Base-by-base conservation (phyloP, 1,140 invertebrate genomes). In the Lordiphosa mommai region DNA sequence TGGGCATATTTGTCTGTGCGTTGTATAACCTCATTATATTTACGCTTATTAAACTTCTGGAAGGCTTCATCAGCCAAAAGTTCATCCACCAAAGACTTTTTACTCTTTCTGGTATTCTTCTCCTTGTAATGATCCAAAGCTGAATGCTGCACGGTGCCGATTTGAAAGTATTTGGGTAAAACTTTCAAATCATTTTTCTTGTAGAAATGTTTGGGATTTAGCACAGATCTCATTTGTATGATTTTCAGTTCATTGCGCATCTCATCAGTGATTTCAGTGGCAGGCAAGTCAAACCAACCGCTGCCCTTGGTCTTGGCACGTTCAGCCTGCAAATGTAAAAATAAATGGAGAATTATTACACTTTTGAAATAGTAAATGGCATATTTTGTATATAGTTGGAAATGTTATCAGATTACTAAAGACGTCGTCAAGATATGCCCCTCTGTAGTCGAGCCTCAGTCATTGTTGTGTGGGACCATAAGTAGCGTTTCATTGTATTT, bases 1-100 rank as follows among this genome's bases (percentile, higher is more conserved):
- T 84, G 69, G 1, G 65, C 69, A 50, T 87, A 86, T 37, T 93
- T 94, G 46, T 92, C 91, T 69, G 93, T 95, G 41, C 94, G 92
- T 55, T 94, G 92, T 14, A 95, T 92, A 7, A 96, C 94, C 72
- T 96, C 93, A 43, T 93, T 92, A 80, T 95, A 96, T 88, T 95
- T 95, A 63, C 92, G 92, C 89, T 96, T 97, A 77, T 95, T 96
- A 61, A 94, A 96, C 90, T 94, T 94, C 69, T 94, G 92, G 82
- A 97, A 95, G 72, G 97, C 93, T 9, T 95, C 94, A 92, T 98
- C 96, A 6, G 94, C 94, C 85, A 99, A 89, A 0, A 99, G 90
- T 88, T 99, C 97, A 61, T 99, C 97, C 0, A 98, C 96, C 56
- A 99, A 91, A 0, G 96, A 97, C 88, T 98, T 99, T 2, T 96